Percentiles rank a stretch among this genome's conserved stretches.
Evolutionary conservation across 2,888 invertebrate genomes (phyloP).

Genomic region (Lydus trimaculatus): DNA sequence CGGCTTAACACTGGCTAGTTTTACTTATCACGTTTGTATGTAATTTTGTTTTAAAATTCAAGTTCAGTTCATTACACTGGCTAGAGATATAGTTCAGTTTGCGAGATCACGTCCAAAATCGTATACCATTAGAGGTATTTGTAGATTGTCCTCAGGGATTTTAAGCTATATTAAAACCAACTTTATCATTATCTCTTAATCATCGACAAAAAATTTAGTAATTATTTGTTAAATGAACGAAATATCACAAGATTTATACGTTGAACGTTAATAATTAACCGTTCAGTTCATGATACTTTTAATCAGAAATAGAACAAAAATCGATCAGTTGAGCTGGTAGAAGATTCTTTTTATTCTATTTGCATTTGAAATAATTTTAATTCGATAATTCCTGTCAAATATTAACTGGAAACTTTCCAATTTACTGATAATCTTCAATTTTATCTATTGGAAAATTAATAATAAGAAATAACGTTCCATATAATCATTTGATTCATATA

Average conservation of each 20-base stretch:
- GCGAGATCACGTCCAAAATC: constrained; percentile 4
- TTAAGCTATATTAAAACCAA: not conserved
- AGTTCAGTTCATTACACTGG: not conserved
- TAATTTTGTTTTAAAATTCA: constrained; percentile 10
- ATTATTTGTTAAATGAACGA: not conserved
- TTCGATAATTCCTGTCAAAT: not conserved
- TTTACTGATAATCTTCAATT: not conserved
- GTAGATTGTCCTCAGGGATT: not conserved
- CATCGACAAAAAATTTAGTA: not conserved
- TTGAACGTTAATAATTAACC: not conserved
- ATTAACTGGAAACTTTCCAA: not conserved
- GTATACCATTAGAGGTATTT: not conserved
- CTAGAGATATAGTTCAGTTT: not conserved
- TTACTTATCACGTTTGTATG: constrained; percentile 4
- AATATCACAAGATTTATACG: not conserved
- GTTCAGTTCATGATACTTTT: too few species aligned
- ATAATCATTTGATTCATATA: too few species aligned
- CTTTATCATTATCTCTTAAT: not conserved
- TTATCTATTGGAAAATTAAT: not conserved
- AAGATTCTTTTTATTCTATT: not conserved
- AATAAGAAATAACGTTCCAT: not conserved
- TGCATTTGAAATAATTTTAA: not conserved
- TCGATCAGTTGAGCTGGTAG: not conserved
- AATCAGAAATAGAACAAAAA: too few species aligned
- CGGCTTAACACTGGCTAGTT: constrained; percentile 1